Evolutionary conservation across 2,888 invertebrate genomes (phyloP).

Genomic region (Megaustenia siamemsis): DNA sequence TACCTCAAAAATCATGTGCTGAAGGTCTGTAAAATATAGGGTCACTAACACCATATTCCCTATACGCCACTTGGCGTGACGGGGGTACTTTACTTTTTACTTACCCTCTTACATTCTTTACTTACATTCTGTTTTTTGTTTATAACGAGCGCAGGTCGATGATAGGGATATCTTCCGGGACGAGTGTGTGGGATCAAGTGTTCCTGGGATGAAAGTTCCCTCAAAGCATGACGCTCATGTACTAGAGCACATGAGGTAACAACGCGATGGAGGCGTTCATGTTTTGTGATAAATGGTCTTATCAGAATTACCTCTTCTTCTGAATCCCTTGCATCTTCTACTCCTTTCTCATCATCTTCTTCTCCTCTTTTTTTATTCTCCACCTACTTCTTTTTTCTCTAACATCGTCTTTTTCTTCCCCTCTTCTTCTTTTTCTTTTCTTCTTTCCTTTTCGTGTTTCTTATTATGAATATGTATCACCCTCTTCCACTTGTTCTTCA

Average conservation of each 20-base stretch:
- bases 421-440: constrained; percentile 10
- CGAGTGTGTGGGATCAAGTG: not conserved
- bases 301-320: not conserved
- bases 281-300: not conserved
- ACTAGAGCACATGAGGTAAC: constrained; percentile 34
- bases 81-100: too few species aligned
- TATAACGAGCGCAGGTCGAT: not conserved
- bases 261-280: not conserved
- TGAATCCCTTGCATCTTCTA: too few species aligned
- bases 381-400: not conserved
- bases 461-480: too few species aligned
- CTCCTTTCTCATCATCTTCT: not conserved
- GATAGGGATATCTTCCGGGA: not conserved
- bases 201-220: not conserved
- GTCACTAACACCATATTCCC: too few species aligned
- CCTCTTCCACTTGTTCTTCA: too few species aligned
- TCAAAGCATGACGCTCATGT: not conserved
- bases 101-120: too few species aligned
- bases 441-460: too few species aligned
- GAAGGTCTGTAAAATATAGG: too few species aligned
- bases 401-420: not conserved
- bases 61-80: too few species aligned
- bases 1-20: too few species aligned
- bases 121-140: not conserved
- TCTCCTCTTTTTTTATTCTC: not conserved